phyloP scores from a whole-genome alignment of 1,140 invertebrate genomes.

The Kradibia gibbosae region DNA sequence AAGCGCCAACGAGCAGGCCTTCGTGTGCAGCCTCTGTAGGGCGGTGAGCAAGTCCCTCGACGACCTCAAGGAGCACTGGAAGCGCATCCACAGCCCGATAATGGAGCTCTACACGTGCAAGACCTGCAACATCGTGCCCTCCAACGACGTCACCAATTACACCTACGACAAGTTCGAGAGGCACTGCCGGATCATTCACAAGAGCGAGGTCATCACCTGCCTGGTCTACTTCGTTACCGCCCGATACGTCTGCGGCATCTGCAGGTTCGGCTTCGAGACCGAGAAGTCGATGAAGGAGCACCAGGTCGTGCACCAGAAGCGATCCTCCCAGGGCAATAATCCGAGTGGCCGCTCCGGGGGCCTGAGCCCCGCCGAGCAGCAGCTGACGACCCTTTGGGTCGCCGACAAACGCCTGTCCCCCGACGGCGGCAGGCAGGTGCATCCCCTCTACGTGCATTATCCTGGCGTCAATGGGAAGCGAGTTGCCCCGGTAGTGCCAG shows the following conservation, averaged over 20 bases:
- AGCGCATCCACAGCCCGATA: conserved; percentile 47
- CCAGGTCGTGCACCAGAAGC: conserved; percentile 24
- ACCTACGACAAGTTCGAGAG: conserved; percentile 47
- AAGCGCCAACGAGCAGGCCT: conserved; percentile 31
- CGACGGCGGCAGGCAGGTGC: conserved; percentile 25
- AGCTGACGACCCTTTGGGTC: conserved; percentile 30
- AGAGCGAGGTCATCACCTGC: conserved; percentile 47
- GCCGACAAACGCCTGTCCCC: conserved; percentile 29
- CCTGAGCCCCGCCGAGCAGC: neutral
- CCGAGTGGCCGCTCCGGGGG: neutral
- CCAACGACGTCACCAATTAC: conserved; percentile 30
- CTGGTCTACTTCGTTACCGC: conserved; percentile 49
- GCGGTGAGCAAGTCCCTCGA: conserved; percentile 36
- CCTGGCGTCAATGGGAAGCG: conserved; percentile 2
- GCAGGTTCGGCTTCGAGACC: conserved; percentile 54
- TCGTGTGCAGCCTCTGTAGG: conserved; percentile 58
- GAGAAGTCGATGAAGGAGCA: conserved; percentile 50
- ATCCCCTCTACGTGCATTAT: conserved; percentile 38
- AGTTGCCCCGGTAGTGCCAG: neutral
- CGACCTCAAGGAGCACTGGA: conserved; percentile 59
- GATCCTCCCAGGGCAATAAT: neutral
- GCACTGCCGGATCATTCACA: conserved; percentile 52
- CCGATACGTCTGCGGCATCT: conserved; percentile 53
- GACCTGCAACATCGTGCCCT: conserved; percentile 33
- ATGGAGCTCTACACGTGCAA: conserved; percentile 52